These are phyloP conservation scores for Phenganax marumi DNA, from an alignment of 92 coral and sea anemone genomes.

Conservation along the genomic window DNA sequence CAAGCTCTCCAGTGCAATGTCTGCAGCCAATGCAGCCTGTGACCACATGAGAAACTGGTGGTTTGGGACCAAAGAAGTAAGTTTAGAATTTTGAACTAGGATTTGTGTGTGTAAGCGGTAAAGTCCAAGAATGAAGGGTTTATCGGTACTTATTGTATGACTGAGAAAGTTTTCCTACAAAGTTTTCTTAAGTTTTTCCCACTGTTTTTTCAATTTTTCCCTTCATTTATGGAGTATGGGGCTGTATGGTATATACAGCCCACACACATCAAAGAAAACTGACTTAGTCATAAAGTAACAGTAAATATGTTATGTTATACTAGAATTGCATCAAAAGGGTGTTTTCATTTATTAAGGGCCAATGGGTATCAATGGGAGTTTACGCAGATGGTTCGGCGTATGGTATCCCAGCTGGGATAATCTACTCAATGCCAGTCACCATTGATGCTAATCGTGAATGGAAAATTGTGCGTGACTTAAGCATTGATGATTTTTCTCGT, in stretches of 20 bases:
- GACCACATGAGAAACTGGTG: constrained; percentile 98
- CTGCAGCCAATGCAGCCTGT: constrained; percentile 97
- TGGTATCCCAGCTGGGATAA: constrained; percentile 87
- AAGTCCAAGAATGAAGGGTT: not conserved
- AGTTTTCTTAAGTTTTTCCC: not conserved
- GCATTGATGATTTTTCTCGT: constrained; percentile 84
- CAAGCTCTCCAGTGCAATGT: constrained; percentile 97
- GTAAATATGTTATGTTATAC: not conserved
- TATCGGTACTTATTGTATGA: not conserved
- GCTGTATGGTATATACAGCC: too few species aligned
- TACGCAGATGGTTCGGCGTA: constrained; percentile 78
- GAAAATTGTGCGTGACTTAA: constrained; percentile 68
- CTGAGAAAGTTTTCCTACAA: not conserved
- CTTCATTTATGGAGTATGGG: not conserved
- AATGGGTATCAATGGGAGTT: constrained; percentile 95
- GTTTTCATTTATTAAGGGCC: constrained; percentile 52
- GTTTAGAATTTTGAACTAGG: not conserved
- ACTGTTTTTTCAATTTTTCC: not conserved
- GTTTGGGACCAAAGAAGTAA: constrained; percentile 80
- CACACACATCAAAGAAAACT: too few species aligned
- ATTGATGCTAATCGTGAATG: constrained; percentile 56
- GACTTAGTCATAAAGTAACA: not conserved
- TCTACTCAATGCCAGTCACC: constrained; percentile 81
- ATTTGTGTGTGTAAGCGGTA: not conserved
- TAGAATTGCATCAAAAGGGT: not conserved